Conservation (phyloP, 2,113 vertebrate genomes). For the Laticauda colubrina region DNA sequence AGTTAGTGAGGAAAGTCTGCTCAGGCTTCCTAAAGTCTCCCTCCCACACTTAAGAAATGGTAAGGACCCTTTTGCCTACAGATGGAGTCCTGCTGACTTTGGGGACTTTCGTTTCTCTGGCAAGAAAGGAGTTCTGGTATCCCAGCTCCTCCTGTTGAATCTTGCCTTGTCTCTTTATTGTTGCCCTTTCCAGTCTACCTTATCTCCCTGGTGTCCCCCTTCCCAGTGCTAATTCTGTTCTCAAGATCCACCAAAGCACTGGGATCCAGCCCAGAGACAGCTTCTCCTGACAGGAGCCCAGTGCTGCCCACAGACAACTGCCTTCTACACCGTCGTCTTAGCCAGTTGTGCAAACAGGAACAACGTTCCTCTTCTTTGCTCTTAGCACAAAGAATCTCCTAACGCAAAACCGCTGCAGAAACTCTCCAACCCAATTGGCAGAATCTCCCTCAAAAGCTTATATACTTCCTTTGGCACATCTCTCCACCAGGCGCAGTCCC, state of each 20-base stretch:
- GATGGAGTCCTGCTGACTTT: neutral
- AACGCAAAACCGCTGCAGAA: neutral
- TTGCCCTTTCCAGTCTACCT: neutral
- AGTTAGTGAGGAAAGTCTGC: neutral
- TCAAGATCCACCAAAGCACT: neutral
- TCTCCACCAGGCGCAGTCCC: rapidly evolving
- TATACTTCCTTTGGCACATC: neutral
- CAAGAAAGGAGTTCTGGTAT: neutral
- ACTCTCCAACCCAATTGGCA: neutral
- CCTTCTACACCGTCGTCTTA: neutral
- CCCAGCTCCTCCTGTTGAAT: neutral
- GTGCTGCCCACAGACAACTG: neutral
- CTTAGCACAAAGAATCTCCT: too few species aligned
- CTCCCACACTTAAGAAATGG: neutral
- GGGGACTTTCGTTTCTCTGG: neutral
- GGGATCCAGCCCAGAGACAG: neutral
- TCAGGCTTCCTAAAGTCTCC: neutral
- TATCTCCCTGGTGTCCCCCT: neutral
- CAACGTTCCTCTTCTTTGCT: neutral
- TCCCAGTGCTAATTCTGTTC: neutral
- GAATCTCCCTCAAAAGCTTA: neutral
- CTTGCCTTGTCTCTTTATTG: neutral
- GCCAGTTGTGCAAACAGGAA: neutral
- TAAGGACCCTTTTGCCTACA: neutral
- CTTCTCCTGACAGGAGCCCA: neutral